Conservation (phyloP, 2,888 invertebrate species). For the Meloe dianella region DNA sequence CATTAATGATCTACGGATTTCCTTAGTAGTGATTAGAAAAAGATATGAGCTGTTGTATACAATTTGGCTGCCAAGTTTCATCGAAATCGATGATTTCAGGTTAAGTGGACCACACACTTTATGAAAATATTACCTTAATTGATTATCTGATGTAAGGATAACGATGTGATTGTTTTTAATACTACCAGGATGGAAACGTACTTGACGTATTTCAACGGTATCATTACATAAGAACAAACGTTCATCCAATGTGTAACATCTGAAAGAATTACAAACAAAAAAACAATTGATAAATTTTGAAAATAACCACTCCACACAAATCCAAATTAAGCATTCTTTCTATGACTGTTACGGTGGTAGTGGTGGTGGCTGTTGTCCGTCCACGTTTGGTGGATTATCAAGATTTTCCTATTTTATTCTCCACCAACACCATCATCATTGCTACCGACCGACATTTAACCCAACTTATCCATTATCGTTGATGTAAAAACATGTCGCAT, state of each 20-base stretch:
- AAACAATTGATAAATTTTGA: neutral
- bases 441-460: conserved; percentile 36
- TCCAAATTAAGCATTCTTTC: neutral
- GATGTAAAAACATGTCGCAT: conserved; percentile 49
- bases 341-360: neutral
- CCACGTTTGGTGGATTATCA: conserved; percentile 1
- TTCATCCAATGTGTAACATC: conserved; percentile 77
- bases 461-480: conserved; percentile 49
- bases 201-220: conserved; percentile 74
- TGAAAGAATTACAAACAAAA: conserved; percentile 56
- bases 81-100: too few species aligned
- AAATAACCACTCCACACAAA: too few species aligned
- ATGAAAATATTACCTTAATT: conserved; percentile 84
- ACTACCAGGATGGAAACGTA: conserved; percentile 88
- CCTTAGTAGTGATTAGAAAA: too few species aligned
- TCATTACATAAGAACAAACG: conserved; percentile 71
- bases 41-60: too few species aligned
- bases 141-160: conserved; percentile 84
- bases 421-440: neutral
- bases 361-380: neutral
- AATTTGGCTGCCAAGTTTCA: too few species aligned
- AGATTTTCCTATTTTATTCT: neutral
- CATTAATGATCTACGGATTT: too few species aligned
- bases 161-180: conserved; percentile 75
- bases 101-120: too few species aligned